A percentile compares a stretch with the other conserved stretches of the same genome.
These are phyloP conservation scores for Oedothorax gibbosus DNA, from an alignment of 1,140 invertebrate genomes.

Conservation along the genomic window DNA sequence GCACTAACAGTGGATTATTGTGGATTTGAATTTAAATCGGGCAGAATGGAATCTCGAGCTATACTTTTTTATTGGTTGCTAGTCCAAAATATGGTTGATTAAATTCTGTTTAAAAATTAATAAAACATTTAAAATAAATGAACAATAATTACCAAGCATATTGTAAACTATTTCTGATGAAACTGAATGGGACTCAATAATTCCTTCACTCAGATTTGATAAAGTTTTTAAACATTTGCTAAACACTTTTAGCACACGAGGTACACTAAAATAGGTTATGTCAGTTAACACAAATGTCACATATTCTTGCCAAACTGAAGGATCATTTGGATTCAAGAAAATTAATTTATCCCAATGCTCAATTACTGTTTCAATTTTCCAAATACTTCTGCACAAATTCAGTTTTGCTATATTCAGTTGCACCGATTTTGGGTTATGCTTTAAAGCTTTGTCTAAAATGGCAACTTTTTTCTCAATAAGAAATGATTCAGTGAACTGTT, in stretches of 20 bases:
- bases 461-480: slow-evolving; percentile 70
- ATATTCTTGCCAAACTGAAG: slow-evolving; percentile 69
- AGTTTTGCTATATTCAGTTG: slow-evolving; percentile 68
- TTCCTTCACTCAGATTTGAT: slow-evolving; percentile 64
- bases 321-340: slow-evolving; percentile 69
- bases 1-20: too few species aligned
- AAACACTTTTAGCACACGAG: slow-evolving; percentile 67
- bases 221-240: slow-evolving; percentile 68
- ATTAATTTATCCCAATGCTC: slow-evolving; percentile 70
- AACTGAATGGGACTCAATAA: slow-evolving; percentile 64
- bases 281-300: slow-evolving; percentile 67
- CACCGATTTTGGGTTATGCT: slow-evolving; percentile 68
- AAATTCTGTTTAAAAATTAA: neutral
- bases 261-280: slow-evolving; percentile 67
- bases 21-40: too few species aligned
- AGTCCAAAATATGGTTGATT: neutral
- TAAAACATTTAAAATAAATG: slow-evolving; percentile 25
- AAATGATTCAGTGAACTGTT: slow-evolving; percentile 48
- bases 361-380: slow-evolving; percentile 67
- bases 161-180: slow-evolving; percentile 63
- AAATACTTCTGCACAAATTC: slow-evolving; percentile 66
- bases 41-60: too few species aligned
- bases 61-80: too few species aligned
- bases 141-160: slow-evolving; percentile 65
- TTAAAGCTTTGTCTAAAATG: slow-evolving; percentile 70